These are phyloP conservation scores for Anagyrus pseudococci DNA, from an alignment of 2,888 invertebrate genomes.

Conservation along the genomic window DNA sequence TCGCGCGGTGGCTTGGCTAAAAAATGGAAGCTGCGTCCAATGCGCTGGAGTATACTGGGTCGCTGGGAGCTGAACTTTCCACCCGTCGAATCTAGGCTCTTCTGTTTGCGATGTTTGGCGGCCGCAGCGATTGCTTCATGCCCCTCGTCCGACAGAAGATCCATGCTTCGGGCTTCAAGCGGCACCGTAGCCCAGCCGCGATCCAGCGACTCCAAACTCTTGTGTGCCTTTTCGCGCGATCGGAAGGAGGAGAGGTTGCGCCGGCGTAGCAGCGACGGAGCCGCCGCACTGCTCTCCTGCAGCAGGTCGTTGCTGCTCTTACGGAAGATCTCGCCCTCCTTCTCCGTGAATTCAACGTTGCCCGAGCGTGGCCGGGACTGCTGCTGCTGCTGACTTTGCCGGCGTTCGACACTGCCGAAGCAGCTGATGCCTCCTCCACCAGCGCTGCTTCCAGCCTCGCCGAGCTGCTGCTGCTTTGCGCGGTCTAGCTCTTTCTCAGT, in stretches of 20 bases:
- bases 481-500: constrained; percentile 54
- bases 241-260: constrained; percentile 50
- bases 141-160: constrained; percentile 45
- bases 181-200: constrained; percentile 41
- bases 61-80: constrained; percentile 17
- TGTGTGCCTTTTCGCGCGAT: constrained; percentile 44
- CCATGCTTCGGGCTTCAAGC: constrained; percentile 49
- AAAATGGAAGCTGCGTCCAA: constrained; percentile 54
- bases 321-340: constrained; percentile 52
- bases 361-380: constrained; percentile 44
- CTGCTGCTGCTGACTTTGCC: constrained; percentile 17
- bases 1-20: constrained; percentile 49
- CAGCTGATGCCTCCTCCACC: no score
- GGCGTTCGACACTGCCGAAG: constrained; percentile 42
- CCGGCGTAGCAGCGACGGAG: constrained; percentile 34
- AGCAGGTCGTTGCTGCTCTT: constrained; percentile 48
- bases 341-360: constrained; percentile 50
- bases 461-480: constrained; percentile 21
- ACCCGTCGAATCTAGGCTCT: constrained; percentile 47
- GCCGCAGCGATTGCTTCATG: constrained; percentile 36
- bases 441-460: constrained; percentile 36
- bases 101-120: constrained; percentile 44
- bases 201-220: constrained; percentile 53
- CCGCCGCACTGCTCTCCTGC: no score
- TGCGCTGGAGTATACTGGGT: constrained; percentile 50